Evolutionary conservation across 2,888 invertebrate genomes (phyloP).

Genomic region (Priocnemis perturbator): DNA sequence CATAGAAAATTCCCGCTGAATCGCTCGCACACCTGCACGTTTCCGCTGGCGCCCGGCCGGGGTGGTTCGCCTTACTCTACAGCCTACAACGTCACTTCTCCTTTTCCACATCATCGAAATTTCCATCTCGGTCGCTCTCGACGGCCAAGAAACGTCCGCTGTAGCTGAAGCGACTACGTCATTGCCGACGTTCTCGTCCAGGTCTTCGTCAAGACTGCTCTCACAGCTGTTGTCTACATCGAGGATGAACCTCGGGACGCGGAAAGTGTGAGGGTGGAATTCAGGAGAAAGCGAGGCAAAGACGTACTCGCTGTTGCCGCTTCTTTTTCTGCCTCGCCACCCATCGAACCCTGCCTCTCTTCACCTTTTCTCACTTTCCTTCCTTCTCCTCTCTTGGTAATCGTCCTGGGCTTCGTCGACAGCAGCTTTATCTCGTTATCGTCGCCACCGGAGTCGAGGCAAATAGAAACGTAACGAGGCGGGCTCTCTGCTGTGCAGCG

Average conservation of each 20-base stretch:
- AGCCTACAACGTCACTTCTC: too few species aligned
- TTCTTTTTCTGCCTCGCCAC: too few species aligned
- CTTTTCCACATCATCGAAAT: slow-evolving; percentile 5
- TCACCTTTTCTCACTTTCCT: slow-evolving; percentile 4
- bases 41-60: too few species aligned
- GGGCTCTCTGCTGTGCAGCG: slow-evolving; percentile 16
- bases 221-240: slow-evolving; percentile 1
- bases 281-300: slow-evolving; percentile 14
- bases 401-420: slow-evolving; percentile 5
- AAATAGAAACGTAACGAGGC: slow-evolving; percentile 59
- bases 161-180: too few species aligned
- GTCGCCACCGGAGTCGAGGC: slow-evolving; percentile 41
- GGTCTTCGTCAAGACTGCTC: slow-evolving; percentile 3
- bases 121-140: slow-evolving; percentile 8
- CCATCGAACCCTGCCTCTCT: too few species aligned
- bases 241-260: neutral
- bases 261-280: neutral
- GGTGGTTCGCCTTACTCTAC: too few species aligned
- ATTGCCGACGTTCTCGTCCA: neutral
- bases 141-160: neutral
- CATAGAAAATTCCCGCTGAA: too few species aligned
- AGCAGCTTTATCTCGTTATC: slow-evolving; percentile 59
- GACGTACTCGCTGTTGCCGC: neutral
- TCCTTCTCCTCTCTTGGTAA: neutral
- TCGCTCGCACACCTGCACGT: too few species aligned